Evolutionary conservation across 2,888 invertebrate species (phyloP).

Genomic region (Lasius platythorax): DNA sequence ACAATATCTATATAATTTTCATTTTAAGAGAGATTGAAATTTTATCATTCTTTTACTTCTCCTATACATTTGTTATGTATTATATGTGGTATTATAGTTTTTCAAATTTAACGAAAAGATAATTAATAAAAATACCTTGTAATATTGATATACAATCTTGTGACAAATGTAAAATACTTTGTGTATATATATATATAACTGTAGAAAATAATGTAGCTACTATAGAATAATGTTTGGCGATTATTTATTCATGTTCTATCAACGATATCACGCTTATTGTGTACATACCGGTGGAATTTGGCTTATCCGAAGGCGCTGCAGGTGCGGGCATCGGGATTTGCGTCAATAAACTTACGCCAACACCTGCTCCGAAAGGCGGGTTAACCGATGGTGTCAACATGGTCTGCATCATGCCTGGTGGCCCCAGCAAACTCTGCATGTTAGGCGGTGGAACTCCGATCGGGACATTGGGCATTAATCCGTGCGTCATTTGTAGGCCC

Average conservation of each 20-base stretch:
- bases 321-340: constrained; percentile 85
- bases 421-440: constrained; percentile 85
- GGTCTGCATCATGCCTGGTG: constrained; percentile 84
- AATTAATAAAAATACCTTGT: not conserved
- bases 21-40: not conserved
- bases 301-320: constrained; percentile 84
- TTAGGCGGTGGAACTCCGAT: constrained; percentile 88
- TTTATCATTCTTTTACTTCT: not conserved
- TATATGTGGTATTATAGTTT: not conserved
- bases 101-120: not conserved
- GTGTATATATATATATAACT: not conserved
- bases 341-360: constrained; percentile 82
- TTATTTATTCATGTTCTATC: not conserved
- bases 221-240: not conserved
- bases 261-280: not conserved
- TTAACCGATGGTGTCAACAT: constrained; percentile 84
- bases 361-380: constrained; percentile 84
- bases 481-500: constrained; percentile 87
- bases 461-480: constrained; percentile 87
- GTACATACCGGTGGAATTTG: constrained; percentile 82
- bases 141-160: not conserved
- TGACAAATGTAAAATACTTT: not conserved
- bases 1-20: not conserved
- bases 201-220: not conserved
- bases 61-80: not conserved